Base-by-base conservation (phyloP, 2,797 vertebrate genomes). In the Picus viridis region DNA sequence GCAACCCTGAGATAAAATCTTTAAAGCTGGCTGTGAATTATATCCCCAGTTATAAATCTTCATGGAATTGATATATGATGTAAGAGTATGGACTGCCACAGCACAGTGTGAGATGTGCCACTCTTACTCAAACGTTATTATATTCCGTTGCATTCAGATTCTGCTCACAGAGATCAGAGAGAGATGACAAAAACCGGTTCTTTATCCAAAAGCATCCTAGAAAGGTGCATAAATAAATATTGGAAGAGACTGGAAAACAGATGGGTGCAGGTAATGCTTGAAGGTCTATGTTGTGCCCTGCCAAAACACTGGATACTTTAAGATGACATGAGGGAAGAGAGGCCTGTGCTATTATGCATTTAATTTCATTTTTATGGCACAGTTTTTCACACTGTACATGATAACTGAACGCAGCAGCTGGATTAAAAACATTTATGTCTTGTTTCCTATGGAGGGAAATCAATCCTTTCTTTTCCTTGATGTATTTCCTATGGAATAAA, bases 341-440 rank as follows among this genome's bases (percentile, higher is more conserved):
- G 57, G 47, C 43, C 54, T 79, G 62, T 69, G 69, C 47, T 84
- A 56, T 83, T 93, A 85, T 70, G 49, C 54, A 81, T 92, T 95
- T 92, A 77, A 91, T 89, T 94, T 89, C 63, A 61, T 59, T 94
- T 96, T 95, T 91, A 95, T 93, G 77, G 68, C 58, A 69, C 54
- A 65, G 56, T 77, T 92, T 94, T 91, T 93, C 91, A 90, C 75
- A 79, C 12, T 81, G 32, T 94, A 88, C 75, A 63, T 49, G 75
- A 59, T 88, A 92, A 92, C 67, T 62, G 58, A 92, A 91, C 83
- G 85, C 83, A 92, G 87, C 73, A 89, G 76, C 72, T 93, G 86
- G 78, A 91, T 93, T 96, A 92, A 92, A 92, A 93, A 78, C 90
- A 93, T 85, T 89, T 78, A 83, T 79, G 63, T 83, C 92, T 75